Evolutionary conservation across 2,888 invertebrate species (phyloP).

Genomic region (Limenitis camilla): DNA sequence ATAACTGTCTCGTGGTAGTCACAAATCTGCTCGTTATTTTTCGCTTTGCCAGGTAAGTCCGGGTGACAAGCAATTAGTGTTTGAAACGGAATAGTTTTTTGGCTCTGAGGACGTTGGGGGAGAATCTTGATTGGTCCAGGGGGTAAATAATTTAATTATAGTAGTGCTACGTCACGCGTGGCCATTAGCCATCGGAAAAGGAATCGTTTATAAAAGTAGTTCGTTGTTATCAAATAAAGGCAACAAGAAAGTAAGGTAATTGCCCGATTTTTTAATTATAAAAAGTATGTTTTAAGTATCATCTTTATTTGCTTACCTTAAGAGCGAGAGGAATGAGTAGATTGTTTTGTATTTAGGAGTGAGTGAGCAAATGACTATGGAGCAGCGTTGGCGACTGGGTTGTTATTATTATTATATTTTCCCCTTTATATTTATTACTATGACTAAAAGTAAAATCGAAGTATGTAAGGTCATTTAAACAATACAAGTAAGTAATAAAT

Average conservation of each 20-base stretch:
- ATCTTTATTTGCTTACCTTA: no score
- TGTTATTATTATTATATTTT: no score
- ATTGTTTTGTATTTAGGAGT: no score
- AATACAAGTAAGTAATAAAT: not conserved
- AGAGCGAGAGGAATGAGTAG: no score
- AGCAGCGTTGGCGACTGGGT: no score
- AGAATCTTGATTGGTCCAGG: constrained; percentile 30
- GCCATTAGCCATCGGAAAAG: constrained; percentile 15
- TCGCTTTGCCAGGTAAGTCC: constrained; percentile 13
- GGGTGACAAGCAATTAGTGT: constrained; percentile 23
- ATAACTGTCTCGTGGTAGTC: constrained; percentile 1
- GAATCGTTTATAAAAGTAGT: not conserved
- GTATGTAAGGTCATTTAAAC: no score
- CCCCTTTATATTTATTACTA: no score
- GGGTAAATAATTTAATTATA: constrained; percentile 16
- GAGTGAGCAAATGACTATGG: no score
- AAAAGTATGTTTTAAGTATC: no score
- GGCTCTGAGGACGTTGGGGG: constrained; percentile 14
- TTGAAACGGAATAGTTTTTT: constrained; percentile 24
- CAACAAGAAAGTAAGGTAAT: not conserved
- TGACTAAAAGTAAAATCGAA: no score
- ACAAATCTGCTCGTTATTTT: constrained; percentile 10
- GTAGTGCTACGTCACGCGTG: constrained; percentile 28
- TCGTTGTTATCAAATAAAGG: not conserved
- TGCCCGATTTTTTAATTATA: no score